Conservation (phyloP, 2,888 invertebrate species). For the Sarcophaga carnaria region DNA sequence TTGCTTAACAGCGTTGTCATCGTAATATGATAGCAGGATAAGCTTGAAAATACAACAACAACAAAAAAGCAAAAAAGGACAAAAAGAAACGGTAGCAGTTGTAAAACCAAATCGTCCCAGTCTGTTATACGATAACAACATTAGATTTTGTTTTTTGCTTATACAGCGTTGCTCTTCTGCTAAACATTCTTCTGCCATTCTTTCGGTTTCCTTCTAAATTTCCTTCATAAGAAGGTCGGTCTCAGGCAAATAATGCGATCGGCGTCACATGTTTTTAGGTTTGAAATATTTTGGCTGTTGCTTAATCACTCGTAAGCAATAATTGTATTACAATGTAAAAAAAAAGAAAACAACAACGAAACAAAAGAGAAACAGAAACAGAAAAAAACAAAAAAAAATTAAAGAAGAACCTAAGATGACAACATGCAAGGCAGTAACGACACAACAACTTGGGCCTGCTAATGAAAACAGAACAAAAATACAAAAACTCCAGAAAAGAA, state of each 20-base stretch:
- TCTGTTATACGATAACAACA: slow-evolving; percentile 13
- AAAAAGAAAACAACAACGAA: slow-evolving; percentile 18
- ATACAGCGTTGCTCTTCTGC: background rate
- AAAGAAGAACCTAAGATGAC: background rate
- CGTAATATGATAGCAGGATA: slow-evolving; percentile 68
- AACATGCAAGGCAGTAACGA: slow-evolving; percentile 34
- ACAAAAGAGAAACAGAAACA: background rate
- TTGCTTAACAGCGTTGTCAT: no score
- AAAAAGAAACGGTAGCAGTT: slow-evolving; percentile 52
- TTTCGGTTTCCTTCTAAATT: background rate
- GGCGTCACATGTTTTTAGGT: slow-evolving; percentile 73
- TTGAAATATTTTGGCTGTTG: slow-evolving; percentile 77
- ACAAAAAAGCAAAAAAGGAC: no score
- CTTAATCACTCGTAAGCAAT: slow-evolving; percentile 77
- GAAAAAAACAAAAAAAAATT: background rate
- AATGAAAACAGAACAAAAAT: slow-evolving; percentile 7
- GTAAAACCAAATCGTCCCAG: background rate
- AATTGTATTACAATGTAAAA: slow-evolving; percentile 68
- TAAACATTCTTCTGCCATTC: slow-evolving; percentile 3
- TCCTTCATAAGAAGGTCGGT: no score
- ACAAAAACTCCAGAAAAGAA: slow-evolving; percentile 21
- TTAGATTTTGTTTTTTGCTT: slow-evolving; percentile 23
- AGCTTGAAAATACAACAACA: slow-evolving; percentile 50
- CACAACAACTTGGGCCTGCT: slow-evolving; percentile 46
- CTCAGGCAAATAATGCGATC: background rate